phyloP scores from a whole-genome alignment of 92 coral and sea anemone species.

The Parazoanthus atlanticus region DNA sequence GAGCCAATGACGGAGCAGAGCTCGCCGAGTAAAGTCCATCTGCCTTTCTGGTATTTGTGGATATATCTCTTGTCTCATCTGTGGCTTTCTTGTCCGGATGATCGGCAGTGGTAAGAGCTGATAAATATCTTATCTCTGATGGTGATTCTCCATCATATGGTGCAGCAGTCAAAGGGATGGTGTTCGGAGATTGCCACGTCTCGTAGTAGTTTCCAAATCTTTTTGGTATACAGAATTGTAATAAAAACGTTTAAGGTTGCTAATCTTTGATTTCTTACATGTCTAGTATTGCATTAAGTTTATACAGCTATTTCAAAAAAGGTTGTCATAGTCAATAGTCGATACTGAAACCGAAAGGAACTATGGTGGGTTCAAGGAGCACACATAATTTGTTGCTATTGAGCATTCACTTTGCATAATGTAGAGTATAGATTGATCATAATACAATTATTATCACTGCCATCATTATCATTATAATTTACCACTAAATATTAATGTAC shows the following conservation, averaged over 20 bases:
- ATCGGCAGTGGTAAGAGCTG: slow-evolving; percentile 1
- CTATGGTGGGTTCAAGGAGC: no score
- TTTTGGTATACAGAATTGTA: not conserved
- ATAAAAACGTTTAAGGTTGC: no score
- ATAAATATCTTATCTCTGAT: slow-evolving; percentile 1
- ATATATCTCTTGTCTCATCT: not conserved
- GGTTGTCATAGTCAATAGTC: no score
- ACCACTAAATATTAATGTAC: no score
- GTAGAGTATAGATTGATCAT: no score
- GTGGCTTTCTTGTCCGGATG: not conserved
- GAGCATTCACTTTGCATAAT: no score
- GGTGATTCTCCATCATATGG: not conserved
- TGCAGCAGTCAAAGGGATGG: not conserved
- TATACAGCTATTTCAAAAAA: no score
- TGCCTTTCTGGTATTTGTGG: not conserved
- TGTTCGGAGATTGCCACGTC: not conserved
- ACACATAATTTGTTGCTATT: no score
- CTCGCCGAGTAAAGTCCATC: not conserved
- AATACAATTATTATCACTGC: no score
- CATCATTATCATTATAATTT: no score
- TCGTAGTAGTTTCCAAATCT: not conserved
- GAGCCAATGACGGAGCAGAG: not conserved
- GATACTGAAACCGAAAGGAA: no score
- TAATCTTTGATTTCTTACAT: not conserved
- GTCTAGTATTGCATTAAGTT: not conserved